Percentiles rank a stretch among this genome's conserved stretches.
Conservation (phyloP, 2,113 vertebrate species). For the Eurypyga helias region DNA sequence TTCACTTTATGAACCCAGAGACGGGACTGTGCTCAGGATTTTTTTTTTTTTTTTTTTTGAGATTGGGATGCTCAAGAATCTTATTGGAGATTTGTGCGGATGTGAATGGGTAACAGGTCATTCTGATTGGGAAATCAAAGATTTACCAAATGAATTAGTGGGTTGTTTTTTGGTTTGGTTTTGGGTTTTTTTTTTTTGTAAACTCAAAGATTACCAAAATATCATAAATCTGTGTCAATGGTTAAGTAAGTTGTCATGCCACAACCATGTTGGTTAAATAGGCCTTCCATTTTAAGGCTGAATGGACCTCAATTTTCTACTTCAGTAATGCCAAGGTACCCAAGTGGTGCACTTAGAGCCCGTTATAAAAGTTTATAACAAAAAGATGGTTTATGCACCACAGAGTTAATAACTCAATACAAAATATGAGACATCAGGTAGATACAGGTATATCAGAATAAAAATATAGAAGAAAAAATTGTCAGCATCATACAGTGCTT, state of each 20-base stretch:
- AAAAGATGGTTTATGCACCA: background rate
- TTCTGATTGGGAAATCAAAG: background rate
- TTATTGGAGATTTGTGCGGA: background rate
- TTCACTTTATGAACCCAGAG: background rate
- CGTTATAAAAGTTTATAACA: background rate
- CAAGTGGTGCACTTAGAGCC: background rate
- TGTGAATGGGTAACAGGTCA: background rate
- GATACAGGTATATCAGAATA: background rate
- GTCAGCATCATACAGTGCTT: background rate
- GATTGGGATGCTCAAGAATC: background rate
- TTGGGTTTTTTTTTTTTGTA: background rate
- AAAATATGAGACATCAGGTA: background rate
- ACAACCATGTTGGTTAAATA: background rate
- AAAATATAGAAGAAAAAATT: background rate
- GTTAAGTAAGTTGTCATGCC: background rate
- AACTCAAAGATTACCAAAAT: background rate
- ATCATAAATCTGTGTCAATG: background rate
- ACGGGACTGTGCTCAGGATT: background rate
- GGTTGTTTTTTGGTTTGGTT: too few relatives aligned
- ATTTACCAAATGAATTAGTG: background rate
- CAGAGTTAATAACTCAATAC: background rate
- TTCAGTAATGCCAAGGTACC: background rate
- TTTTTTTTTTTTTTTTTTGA: background rate
- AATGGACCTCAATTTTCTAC: conserved; percentile 1
- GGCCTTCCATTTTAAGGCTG: background rate